Evolutionary conservation across 2,797 vertebrate species (phyloP), one percentile per base, ranked within the genome.

Genomic region (Paguma larvata): DNA sequence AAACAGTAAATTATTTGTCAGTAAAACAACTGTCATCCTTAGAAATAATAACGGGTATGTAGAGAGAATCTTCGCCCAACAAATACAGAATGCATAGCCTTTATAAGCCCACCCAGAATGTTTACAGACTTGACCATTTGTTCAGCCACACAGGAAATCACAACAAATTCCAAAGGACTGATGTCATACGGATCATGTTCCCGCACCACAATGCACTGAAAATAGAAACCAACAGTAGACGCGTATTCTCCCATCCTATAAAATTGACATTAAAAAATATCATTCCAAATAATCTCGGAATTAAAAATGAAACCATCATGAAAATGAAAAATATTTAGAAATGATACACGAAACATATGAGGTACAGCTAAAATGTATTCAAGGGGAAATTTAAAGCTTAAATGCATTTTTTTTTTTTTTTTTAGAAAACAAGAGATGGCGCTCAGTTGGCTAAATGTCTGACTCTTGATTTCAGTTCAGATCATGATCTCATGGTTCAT

Each of bases 281-380:
- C 6, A 79, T 59, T 79, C 68, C 79, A 87, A 87, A 85, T 70
- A 85, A 59, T 78, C 83, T 89, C n/a, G 8, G n/a, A 48, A 89
- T 96, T 90, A 44, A 87, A 96, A 96, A 68, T 44, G 70, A 75
- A 92, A 62, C 30, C 5, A 53, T 84, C 34, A 89, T n/a, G 72
- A 95, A 86, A 78, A 75, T 15, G 10, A 91, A 96, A 96, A 92
- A 48, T 67, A n/a, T 80, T 97, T 92, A 93, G 92, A 95, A 95
- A 72, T 65, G 75, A 56, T 87, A 79, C 44, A 46, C 5, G 38
- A 56, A 94, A 83, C 12, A 5, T 46, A 30, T 48, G 73, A 75
- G 14, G 25, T 59, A 59, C 56, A 59, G 21, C 21, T 59, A 30
- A 91, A 95, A 89, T 34, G 11, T 59, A 89, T 32, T 73, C 27